phyloP scores from a whole-genome alignment of 2,888 invertebrate genomes.

The Galeruca laticollis region DNA sequence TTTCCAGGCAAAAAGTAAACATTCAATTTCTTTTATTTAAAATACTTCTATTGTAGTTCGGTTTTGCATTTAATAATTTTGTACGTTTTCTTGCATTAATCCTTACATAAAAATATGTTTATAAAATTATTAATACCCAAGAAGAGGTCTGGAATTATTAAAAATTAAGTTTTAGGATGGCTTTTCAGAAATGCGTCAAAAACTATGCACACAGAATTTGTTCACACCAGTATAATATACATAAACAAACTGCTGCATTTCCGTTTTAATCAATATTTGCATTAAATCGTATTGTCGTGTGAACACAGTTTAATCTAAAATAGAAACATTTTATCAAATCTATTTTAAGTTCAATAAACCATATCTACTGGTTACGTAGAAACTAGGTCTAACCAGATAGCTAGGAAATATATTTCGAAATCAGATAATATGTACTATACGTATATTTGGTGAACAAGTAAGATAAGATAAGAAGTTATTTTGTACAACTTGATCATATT shows the following conservation, averaged over 20 bases:
- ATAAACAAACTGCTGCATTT: neutral
- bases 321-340: neutral
- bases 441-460: conserved; percentile 9
- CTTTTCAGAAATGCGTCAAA: too few species aligned
- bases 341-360: neutral
- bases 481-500: conserved; percentile 3
- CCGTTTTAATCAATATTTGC: neutral
- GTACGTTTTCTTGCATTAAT: too few species aligned
- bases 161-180: too few species aligned
- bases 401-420: conserved; percentile 4
- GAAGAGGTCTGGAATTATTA: too few species aligned
- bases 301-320: neutral
- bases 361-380: neutral
- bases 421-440: neutral
- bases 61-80: too few species aligned
- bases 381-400: neutral
- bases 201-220: too few species aligned
- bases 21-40: too few species aligned
- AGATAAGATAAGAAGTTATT: conserved; percentile 13
- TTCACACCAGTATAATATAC: too few species aligned
- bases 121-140: too few species aligned
- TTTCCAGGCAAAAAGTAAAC: too few species aligned
- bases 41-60: too few species aligned
- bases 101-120: too few species aligned
- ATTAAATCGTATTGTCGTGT: neutral